phyloP scores from a whole-genome alignment of 1,140 invertebrate genomes.

The Aleiodes sp. region DNA sequence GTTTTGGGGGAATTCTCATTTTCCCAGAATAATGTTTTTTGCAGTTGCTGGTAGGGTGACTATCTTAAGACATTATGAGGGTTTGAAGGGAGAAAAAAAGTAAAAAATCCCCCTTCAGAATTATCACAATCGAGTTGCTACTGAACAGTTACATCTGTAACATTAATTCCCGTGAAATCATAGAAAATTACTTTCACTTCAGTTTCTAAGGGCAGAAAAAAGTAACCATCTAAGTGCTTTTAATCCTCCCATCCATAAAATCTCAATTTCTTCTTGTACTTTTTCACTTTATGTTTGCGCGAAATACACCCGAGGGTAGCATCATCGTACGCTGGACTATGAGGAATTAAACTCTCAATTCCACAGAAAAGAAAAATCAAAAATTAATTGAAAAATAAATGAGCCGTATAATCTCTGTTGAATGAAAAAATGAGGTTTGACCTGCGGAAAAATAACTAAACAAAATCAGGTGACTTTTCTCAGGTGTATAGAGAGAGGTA shows the following conservation, averaged over 20 bases:
- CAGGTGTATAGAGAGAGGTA: background rate
- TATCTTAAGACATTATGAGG: constrained; percentile 7
- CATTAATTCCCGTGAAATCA: background rate
- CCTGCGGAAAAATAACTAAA: no score
- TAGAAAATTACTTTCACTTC: constrained; percentile 7
- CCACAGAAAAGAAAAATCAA: background rate
- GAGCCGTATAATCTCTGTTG: background rate
- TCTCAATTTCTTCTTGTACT: background rate
- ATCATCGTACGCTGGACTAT: no score
- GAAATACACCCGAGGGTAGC: no score
- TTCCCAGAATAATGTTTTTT: background rate
- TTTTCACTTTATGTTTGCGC: no score
- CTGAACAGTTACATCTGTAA: constrained; percentile 6
- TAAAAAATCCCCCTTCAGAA: background rate
- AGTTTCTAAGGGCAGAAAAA: background rate
- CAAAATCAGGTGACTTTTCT: constrained; percentile 17
- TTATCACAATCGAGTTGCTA: background rate
- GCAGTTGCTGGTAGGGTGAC: background rate
- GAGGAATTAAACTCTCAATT: no score
- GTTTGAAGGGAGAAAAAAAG: background rate
- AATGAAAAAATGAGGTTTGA: no score
- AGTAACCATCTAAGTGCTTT: background rate
- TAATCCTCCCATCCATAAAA: no score
- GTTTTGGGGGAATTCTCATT: background rate
- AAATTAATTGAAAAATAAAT: background rate